phyloP scores from a whole-genome alignment of 2,888 invertebrate genomes.

The Poecilus cupreus region DNA sequence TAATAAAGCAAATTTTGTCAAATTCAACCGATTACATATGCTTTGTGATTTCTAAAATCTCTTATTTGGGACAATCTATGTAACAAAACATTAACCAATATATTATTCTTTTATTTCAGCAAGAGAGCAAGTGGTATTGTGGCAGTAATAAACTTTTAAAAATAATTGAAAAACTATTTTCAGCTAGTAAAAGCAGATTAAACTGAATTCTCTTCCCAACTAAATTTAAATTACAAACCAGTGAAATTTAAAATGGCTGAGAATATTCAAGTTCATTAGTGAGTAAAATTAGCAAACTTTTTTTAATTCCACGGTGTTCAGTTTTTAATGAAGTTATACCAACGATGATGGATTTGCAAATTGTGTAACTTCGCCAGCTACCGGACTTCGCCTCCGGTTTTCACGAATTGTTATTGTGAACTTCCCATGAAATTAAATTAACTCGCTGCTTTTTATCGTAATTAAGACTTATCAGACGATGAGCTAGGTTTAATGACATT shows the following conservation, averaged over 20 bases:
- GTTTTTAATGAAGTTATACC: constrained; percentile 5
- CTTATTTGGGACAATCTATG: too few relatives aligned
- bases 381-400: background rate
- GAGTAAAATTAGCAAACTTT: constrained; percentile 15
- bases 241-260: background rate
- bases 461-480: background rate
- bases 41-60: too few relatives aligned
- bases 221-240: too few relatives aligned
- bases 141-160: too few relatives aligned
- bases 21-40: too few relatives aligned
- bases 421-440: constrained; percentile 29
- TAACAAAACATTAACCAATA: too few relatives aligned
- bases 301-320: background rate
- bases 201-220: too few relatives aligned
- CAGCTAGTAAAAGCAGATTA: too few relatives aligned
- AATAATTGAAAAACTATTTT: too few relatives aligned
- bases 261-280: constrained; percentile 5
- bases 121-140: too few relatives aligned
- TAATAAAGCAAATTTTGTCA: too few relatives aligned
- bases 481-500: constrained; percentile 14
- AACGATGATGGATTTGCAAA: background rate
- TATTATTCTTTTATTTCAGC: too few relatives aligned
- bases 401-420: constrained; percentile 44
- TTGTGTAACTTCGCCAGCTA: background rate
- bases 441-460: constrained; percentile 6